These are phyloP conservation scores for Ranitomeya imitator DNA, from an alignment of 2,113 vertebrate genomes.

Conservation along the genomic window DNA sequence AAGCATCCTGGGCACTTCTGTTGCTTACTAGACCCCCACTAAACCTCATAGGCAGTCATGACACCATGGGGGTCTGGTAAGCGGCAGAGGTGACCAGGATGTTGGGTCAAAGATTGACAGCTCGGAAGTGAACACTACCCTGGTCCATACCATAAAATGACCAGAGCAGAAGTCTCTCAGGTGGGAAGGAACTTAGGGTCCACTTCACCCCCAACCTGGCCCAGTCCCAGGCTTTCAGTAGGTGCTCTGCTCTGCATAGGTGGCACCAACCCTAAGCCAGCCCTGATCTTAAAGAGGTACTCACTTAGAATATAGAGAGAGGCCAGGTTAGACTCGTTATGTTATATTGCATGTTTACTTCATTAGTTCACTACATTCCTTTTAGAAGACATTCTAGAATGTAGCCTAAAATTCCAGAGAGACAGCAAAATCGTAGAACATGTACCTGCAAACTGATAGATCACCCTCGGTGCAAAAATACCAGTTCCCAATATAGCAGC, in stretches of 20 bases:
- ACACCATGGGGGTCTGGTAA: too few relatives aligned
- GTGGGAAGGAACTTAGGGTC: too few relatives aligned
- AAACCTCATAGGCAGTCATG: too few relatives aligned
- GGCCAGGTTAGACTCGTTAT: neutral
- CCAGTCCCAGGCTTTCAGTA: neutral
- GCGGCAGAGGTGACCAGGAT: too few relatives aligned
- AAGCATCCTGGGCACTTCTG: too few relatives aligned
- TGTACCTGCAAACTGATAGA: conserved; percentile 38
- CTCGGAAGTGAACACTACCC: too few relatives aligned
- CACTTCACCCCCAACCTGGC: too few relatives aligned
- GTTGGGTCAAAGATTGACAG: too few relatives aligned
- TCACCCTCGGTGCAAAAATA: conserved; percentile 16
- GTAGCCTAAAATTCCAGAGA: conserved; percentile 28
- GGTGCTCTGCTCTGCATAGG: neutral
- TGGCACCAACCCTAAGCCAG: neutral
- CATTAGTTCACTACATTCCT: conserved; percentile 33
- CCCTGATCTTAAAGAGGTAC: neutral
- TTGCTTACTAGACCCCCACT: too few relatives aligned
- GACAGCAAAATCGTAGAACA: conserved; percentile 13
- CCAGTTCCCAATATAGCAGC: conserved; percentile 25
- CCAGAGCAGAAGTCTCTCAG: too few relatives aligned
- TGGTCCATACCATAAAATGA: too few relatives aligned
- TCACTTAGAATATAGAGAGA: neutral
- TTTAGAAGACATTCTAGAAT: conserved; percentile 12
- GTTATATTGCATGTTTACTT: conserved; percentile 5